Evolutionary conservation across 2,113 vertebrate genomes (phyloP).

Genomic region (Tautogolabrus adspersus): DNA sequence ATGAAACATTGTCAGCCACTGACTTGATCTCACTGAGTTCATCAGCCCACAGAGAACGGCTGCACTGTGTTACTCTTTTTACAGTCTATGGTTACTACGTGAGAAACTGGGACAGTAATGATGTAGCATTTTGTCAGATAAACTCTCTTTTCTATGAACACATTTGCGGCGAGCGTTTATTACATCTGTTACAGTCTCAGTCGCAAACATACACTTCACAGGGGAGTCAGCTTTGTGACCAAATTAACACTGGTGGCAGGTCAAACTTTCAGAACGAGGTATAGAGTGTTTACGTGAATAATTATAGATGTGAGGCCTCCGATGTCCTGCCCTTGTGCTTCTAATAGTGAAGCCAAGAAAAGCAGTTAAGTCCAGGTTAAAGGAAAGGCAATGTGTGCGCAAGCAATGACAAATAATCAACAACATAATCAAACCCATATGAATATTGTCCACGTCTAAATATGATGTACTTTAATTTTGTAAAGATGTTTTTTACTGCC

Average conservation of each 20-base stretch:
- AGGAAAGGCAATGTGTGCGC: background rate
- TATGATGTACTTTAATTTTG: background rate
- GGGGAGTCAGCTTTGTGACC: conserved; percentile 44
- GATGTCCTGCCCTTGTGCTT: conserved; percentile 30
- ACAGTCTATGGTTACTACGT: no score
- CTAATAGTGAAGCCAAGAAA: conserved; percentile 15
- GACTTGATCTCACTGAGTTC: conserved; percentile 41
- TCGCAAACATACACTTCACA: conserved; percentile 14
- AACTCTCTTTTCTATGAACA: conserved; percentile 25
- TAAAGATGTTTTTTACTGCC: background rate
- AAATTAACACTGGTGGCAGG: conserved; percentile 53
- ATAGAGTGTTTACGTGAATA: conserved; percentile 53
- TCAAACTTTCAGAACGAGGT: conserved; percentile 42
- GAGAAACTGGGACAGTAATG: conserved; percentile 29
- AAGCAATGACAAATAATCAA: background rate
- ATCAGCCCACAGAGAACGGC: conserved; percentile 20
- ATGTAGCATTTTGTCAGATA: conserved; percentile 38
- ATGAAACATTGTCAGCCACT: conserved; percentile 27
- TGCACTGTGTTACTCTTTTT: conserved; percentile 46
- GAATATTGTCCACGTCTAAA: background rate
- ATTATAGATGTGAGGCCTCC: conserved; percentile 53
- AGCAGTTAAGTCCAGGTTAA: conserved; percentile 13
- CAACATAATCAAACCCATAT: background rate
- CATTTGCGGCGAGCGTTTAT: conserved; percentile 22
- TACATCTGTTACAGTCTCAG: background rate